Percentiles rank a stretch among this genome's conserved stretches.
These are phyloP conservation scores for Xiphophorus birchmanni DNA, from an alignment of 2,797 vertebrate genomes.

Conservation along the genomic window DNA sequence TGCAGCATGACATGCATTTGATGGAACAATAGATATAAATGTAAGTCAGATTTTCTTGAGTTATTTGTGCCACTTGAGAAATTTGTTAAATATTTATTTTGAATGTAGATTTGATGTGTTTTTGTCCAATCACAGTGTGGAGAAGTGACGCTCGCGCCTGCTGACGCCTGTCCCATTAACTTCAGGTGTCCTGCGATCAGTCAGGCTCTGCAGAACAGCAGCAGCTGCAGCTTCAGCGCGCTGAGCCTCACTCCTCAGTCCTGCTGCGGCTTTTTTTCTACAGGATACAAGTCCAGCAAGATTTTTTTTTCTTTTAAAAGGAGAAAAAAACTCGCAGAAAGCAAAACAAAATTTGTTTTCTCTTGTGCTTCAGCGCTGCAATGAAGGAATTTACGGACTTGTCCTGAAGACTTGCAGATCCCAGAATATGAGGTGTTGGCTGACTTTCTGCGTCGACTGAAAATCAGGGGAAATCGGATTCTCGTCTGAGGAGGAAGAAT, in stretches of 20 bases:
- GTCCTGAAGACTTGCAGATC: conserved; percentile 19
- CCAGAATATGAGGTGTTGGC: conserved; percentile 39
- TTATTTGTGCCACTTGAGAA: background rate
- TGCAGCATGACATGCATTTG: background rate
- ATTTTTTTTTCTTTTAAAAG: conserved; percentile 2
- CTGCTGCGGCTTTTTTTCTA: conserved; percentile 33
- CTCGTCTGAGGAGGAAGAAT: background rate
- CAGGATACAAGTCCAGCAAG: conserved; percentile 29
- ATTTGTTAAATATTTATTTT: background rate
- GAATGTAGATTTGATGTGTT: background rate
- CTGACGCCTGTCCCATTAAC: conserved; percentile 1
- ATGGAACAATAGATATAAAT: background rate
- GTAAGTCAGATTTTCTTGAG: background rate
- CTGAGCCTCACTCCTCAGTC: background rate
- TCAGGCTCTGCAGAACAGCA: conserved; percentile 2
- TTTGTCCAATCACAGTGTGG: background rate
- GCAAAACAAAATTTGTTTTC: conserved; percentile 17
- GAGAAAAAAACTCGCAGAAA: conserved; percentile 18
- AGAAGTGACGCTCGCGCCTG: background rate
- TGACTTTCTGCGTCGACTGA: conserved; percentile 54
- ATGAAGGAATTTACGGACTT: conserved; percentile 52
- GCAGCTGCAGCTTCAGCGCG: conserved; percentile 36
- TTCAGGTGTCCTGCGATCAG: background rate
- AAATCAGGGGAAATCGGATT: conserved; percentile 29
- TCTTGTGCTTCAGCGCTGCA: conserved; percentile 28